Evolutionary conservation across 2,888 invertebrate genomes (phyloP).

Genomic region (Protophormia terraenovae): DNA sequence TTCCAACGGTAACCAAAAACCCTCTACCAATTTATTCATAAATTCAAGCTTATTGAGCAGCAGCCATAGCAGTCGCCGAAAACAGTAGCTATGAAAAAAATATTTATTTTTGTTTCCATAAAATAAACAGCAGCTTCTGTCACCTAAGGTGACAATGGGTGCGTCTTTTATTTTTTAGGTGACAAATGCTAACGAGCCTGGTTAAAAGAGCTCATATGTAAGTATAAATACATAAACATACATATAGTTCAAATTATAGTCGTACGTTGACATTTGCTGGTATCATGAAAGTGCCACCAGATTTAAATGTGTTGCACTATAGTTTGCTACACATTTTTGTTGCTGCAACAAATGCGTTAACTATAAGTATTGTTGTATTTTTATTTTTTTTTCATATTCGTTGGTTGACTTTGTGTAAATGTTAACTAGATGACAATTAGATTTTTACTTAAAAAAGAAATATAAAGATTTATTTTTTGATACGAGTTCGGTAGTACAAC

Average conservation of each 20-base stretch:
- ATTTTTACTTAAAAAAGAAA: neutral
- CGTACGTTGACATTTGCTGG: slow-evolving; percentile 40
- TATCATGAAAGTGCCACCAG: neutral
- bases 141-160: slow-evolving; percentile 60
- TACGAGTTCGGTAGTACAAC: neutral
- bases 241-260: slow-evolving; percentile 19
- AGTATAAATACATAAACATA: neutral
- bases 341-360: slow-evolving; percentile 39
- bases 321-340: slow-evolving; percentile 1
- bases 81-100: slow-evolving; percentile 16
- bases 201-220: neutral
- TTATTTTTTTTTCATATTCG: neutral
- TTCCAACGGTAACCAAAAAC: slow-evolving; percentile 3
- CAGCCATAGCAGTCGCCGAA: neutral
- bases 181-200: slow-evolving; percentile 62
- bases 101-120: slow-evolving; percentile 23
- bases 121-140: slow-evolving; percentile 52
- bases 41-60: slow-evolving; percentile 2
- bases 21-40: slow-evolving; percentile 1
- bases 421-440: slow-evolving; percentile 40
- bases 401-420: slow-evolving; percentile 11
- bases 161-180: slow-evolving; percentile 58
- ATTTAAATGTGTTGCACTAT: slow-evolving; percentile 20
- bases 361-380: neutral
- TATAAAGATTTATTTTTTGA: neutral